Evolutionary conservation across 2,888 invertebrate species (phyloP).

Genomic region (Leptothorax acervorum): DNA sequence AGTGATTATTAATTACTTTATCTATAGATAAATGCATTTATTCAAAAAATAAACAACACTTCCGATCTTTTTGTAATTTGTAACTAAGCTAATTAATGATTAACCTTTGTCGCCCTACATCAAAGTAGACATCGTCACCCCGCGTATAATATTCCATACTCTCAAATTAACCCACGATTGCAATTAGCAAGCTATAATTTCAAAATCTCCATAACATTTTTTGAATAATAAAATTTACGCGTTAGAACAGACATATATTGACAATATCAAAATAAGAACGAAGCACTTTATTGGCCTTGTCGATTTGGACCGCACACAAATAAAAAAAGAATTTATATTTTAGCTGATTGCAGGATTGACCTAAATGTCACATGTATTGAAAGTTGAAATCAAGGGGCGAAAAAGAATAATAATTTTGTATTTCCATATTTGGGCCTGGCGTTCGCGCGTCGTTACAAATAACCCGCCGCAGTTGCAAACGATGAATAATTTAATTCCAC

Average conservation of each 20-base stretch:
- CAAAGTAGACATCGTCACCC: not conserved
- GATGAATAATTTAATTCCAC: slow-evolving; percentile 41
- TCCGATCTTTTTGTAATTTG: not conserved
- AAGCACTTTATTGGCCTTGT: not conserved
- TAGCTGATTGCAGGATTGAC: not conserved
- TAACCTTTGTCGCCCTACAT: not conserved
- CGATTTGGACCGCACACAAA: not conserved
- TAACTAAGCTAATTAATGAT: slow-evolving; percentile 7
- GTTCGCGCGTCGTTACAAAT: slow-evolving; percentile 9
- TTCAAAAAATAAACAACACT: slow-evolving; percentile 1
- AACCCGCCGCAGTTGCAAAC: slow-evolving; percentile 2
- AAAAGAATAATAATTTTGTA: not conserved
- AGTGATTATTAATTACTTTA: not conserved
- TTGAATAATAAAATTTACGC: not conserved
- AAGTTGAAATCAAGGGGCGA: not conserved
- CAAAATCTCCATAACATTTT: not conserved
- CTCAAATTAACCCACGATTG: not conserved
- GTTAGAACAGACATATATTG: not conserved
- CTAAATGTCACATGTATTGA: not conserved
- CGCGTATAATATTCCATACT: not conserved
- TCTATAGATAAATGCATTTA: not conserved
- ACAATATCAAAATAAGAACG: not conserved
- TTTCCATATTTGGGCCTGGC: not conserved
- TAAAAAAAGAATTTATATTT: not conserved
- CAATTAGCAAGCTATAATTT: not conserved